These are phyloP conservation scores for Pasiphila rectangulata DNA, from an alignment of 2,888 invertebrate species.

Conservation along the genomic window DNA sequence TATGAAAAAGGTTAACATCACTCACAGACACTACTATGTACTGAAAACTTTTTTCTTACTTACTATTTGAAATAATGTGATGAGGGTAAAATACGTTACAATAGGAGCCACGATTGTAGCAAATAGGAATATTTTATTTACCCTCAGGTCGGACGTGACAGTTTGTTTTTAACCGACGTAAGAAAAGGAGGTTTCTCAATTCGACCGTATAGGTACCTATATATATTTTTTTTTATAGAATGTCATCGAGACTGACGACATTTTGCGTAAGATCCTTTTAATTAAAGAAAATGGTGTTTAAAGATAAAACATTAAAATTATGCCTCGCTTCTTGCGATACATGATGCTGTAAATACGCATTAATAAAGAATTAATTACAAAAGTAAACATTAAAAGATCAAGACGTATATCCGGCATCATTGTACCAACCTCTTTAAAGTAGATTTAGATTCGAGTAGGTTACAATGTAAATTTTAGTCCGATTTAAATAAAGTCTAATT, in stretches of 20 bases:
- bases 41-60: no score
- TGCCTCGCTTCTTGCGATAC: no score
- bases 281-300: no score
- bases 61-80: constrained; percentile 1
- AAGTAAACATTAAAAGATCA: constrained; percentile 7
- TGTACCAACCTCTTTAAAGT: constrained; percentile 4
- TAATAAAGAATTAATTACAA: neutral
- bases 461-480: constrained; percentile 15
- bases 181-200: no score
- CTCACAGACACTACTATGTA: neutral
- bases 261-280: no score
- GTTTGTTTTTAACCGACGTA: no score
- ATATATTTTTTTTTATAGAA: no score
- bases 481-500: constrained; percentile 21
- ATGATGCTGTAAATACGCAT: no score
- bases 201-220: no score
- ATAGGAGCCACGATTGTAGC: neutral
- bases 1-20: constrained; percentile 1
- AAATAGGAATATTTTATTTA: neutral
- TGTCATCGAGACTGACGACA: no score
- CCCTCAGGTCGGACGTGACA: no score
- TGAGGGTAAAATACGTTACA: constrained; percentile 3
- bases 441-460: constrained; percentile 1
- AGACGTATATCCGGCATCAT: constrained; percentile 5
- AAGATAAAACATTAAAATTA: no score